Evolutionary conservation across 2,797 vertebrate genomes (phyloP), one percentile per base, ranked within the genome.

Genomic region (Danio albolineatus): DNA sequence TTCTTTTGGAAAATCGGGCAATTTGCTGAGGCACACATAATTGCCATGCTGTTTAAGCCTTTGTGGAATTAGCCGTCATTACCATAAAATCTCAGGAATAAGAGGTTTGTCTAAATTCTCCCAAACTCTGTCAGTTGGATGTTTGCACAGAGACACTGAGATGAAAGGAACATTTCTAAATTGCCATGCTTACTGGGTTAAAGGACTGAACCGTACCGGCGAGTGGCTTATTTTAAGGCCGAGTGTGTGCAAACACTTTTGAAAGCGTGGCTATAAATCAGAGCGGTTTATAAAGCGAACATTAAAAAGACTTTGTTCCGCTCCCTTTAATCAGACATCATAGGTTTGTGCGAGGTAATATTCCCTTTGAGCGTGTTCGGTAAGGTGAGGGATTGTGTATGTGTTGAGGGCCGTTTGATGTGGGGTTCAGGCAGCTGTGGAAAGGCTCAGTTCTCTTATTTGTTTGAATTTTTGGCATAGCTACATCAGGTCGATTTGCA

Each of bases 291-390:
- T 89, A 83, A 83, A 85, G 81, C 86, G 84, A 89, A 89, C 89
- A 89, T 57, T n/a, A 83, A 84, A 86, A 79, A 56, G 66, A 44
- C 76, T 77, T 76, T 77, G 76, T 79, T 71, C 80, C 75, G 76
- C 84, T 88, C 88, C 90, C 92, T 94, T 88, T 94, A 94, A 93
- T 94, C 91, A 92, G 87, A 82, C 14, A 71, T 80, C 86, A 88
- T 86, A 88, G 81, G 84, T 84, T 90, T 88, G 83, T 84, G 82
- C 84, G 81, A 85, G 88, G 93, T 92, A 87, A 89, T 51, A 19
- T 38, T 83, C 79, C 70, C 91, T 93, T 90, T 91, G 90, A 93
- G 91, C 89, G 86, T 80, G 86, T 76, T 67, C 88, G 80, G 85
- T 84, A 80, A 89, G 86, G 83, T 81, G 84, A 82, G 80, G 81